A percentile compares a stretch with the other conserved stretches of the same genome.
These are phyloP conservation scores for Temnopleurus reevesii DNA, from an alignment of 53 echinoderm and acorn worm genomes.

Conservation along the genomic window DNA sequence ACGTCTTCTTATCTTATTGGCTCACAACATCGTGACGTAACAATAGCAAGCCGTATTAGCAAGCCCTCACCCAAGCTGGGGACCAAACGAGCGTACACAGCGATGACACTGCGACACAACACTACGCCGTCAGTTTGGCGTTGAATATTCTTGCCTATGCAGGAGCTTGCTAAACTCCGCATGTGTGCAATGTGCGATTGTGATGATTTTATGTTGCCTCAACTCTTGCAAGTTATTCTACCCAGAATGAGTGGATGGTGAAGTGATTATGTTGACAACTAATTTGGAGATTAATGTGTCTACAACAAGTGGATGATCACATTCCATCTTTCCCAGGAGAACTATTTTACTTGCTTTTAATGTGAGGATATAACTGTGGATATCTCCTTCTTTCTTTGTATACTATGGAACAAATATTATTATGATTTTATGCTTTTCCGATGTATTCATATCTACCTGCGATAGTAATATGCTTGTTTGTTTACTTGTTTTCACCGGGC, in stretches of 20 bases:
- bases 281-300: background rate
- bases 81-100: background rate
- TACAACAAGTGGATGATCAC: background rate
- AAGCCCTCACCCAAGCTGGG: background rate
- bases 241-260: background rate
- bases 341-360: background rate
- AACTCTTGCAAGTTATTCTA: background rate
- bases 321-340: background rate
- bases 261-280: background rate
- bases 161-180: background rate
- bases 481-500: background rate
- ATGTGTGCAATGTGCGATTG: background rate
- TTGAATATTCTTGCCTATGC: background rate
- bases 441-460: background rate
- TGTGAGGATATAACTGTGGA: background rate
- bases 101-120: background rate
- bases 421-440: background rate
- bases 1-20: background rate
- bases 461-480: background rate
- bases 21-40: background rate
- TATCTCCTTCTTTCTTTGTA: background rate
- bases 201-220: background rate
- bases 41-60: background rate
- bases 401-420: background rate
- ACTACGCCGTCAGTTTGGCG: background rate